Percentiles rank a stretch among this genome's conserved stretches.
phyloP scores from a whole-genome alignment of 92 coral and sea anemone genomes.

The Pocillopora grandis region DNA sequence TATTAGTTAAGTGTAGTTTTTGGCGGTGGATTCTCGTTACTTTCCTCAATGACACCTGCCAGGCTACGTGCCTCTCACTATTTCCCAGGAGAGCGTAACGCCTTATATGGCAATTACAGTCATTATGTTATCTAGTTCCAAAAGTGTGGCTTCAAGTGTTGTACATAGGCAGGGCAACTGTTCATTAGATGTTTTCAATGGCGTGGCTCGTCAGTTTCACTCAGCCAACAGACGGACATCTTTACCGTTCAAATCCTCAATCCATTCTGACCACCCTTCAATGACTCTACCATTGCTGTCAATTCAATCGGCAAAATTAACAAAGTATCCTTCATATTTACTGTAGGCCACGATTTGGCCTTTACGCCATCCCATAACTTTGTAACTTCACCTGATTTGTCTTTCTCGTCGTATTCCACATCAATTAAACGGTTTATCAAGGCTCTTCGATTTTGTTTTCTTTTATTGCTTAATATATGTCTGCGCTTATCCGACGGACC shows the following conservation, averaged over 20 bases:
- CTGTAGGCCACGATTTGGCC: slow-evolving; percentile 51
- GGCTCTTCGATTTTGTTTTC: slow-evolving; percentile 41
- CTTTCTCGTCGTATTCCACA: slow-evolving; percentile 54
- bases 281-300: slow-evolving; percentile 15
- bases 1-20: no score
- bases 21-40: no score
- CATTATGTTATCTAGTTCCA: no score
- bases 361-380: slow-evolving; percentile 54
- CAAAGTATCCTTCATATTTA: slow-evolving; percentile 43
- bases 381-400: slow-evolving; percentile 17
- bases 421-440: slow-evolving; percentile 28
- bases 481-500: slow-evolving; percentile 52
- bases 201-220: not conserved
- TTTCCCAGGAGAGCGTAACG: no score
- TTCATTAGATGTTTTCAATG: no score
- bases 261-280: slow-evolving; percentile 57
- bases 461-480: slow-evolving; percentile 24
- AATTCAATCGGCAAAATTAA: slow-evolving; percentile 37
- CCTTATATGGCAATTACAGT: no score
- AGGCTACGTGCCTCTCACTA: no score
- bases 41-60: no score
- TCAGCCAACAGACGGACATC: slow-evolving; percentile 48
- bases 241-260: slow-evolving; percentile 45
- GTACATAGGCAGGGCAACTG: no score
- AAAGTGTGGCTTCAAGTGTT: no score